Evolutionary conservation across 2,888 invertebrate genomes (phyloP).

Genomic region (Diarsia mendica): DNA sequence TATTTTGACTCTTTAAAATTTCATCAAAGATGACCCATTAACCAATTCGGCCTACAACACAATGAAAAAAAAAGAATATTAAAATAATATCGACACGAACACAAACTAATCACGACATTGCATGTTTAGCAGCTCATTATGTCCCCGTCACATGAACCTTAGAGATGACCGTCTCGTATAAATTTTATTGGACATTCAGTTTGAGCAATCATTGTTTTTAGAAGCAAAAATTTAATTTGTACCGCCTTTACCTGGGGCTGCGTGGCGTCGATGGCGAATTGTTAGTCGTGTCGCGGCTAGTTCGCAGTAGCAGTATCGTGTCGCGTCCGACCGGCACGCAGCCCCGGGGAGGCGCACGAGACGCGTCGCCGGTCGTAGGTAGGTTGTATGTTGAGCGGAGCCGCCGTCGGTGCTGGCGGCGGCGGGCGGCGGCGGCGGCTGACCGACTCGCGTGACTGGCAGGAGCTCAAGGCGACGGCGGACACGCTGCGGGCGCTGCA

Average conservation of each 20-base stretch:
- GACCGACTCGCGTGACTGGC: conserved; percentile 86
- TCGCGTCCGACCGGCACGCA: conserved; percentile 68
- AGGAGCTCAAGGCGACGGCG: conserved; percentile 96
- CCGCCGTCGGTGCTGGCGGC: conserved; percentile 74
- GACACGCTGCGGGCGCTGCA: conserved; percentile 95
- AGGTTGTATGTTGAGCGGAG: conserved; percentile 77
- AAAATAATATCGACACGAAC: conserved; percentile 80
- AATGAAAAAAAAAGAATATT: conserved; percentile 73
- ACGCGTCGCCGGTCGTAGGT: conserved; percentile 78
- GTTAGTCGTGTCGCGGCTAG: conserved; percentile 64
- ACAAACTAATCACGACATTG: conserved; percentile 88
- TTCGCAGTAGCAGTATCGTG: conserved; percentile 65
- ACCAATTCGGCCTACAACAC: conserved; percentile 83
- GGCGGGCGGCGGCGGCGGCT: conserved; percentile 84
- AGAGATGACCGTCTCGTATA: conserved; percentile 87
- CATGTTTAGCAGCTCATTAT: conserved; percentile 89
- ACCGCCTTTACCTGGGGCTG: conserved; percentile 84
- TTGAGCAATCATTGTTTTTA: conserved; percentile 82
- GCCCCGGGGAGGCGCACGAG: conserved; percentile 79
- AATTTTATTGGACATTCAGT: conserved; percentile 83
- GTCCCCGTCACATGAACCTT: conserved; percentile 88
- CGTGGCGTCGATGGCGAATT: conserved; percentile 74
- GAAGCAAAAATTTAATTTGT: conserved; percentile 81
- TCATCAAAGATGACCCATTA: conserved; percentile 65
- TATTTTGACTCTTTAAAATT: conserved; percentile 65